phyloP scores from a whole-genome alignment of 1,140 invertebrate genomes.

The Acromyrmex heyeri region DNA sequence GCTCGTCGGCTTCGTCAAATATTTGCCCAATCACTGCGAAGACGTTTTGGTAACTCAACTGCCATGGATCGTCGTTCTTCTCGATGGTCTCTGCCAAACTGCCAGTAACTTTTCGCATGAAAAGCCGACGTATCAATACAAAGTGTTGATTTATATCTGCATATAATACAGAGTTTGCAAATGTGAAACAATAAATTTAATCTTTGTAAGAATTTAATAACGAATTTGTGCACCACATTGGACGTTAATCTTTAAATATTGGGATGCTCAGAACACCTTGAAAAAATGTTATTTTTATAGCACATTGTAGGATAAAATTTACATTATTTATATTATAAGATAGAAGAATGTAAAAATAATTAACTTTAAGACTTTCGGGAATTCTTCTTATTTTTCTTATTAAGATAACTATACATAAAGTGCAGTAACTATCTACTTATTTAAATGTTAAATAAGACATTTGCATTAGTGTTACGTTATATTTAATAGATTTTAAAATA shows the following conservation, averaged over 20 bases:
- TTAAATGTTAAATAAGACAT: neutral
- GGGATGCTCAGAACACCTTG: too few species aligned
- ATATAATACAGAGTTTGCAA: neutral
- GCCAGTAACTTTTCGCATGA: constrained; percentile 47
- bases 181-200: constrained; percentile 4
- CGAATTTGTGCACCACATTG: neutral
- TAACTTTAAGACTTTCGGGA: too few species aligned
- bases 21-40: constrained; percentile 86
- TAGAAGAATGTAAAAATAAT: too few species aligned
- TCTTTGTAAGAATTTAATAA: neutral
- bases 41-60: constrained; percentile 84
- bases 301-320: too few species aligned
- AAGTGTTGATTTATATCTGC: constrained; percentile 41
- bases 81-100: constrained; percentile 63
- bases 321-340: too few species aligned
- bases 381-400: too few species aligned
- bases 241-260: neutral
- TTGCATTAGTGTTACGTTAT: neutral
- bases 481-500: neutral
- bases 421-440: too few species aligned
- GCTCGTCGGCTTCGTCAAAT: constrained; percentile 84
- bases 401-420: too few species aligned
- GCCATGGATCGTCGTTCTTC: constrained; percentile 80
- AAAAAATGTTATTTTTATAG: too few species aligned
- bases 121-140: constrained; percentile 60